Evolutionary conservation across 2,113 vertebrate species (phyloP).

Genomic region (Pholis gunnellus): DNA sequence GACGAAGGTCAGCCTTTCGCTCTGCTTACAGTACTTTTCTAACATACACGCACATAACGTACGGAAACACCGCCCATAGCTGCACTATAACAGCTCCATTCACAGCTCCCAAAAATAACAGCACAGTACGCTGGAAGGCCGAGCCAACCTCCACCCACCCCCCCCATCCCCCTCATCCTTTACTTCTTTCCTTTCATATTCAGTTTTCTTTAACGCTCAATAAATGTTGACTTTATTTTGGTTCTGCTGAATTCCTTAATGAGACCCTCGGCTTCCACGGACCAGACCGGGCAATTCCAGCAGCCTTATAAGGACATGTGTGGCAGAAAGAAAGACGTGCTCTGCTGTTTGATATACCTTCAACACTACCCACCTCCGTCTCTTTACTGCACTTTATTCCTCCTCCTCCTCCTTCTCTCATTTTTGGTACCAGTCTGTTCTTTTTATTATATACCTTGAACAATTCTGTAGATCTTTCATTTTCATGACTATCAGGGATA

Average conservation of each 20-base stretch:
- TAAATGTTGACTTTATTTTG: slow-evolving; percentile 78
- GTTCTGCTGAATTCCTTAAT: slow-evolving; percentile 65
- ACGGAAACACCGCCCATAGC: slow-evolving; percentile 22
- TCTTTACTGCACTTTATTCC: neutral
- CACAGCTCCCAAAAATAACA: slow-evolving; percentile 64
- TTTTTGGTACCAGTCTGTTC: neutral
- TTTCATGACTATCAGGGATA: neutral
- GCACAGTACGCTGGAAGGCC: slow-evolving; percentile 19
- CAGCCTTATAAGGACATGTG: slow-evolving; percentile 28
- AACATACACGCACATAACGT: slow-evolving; percentile 19
- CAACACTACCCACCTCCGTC: neutral
- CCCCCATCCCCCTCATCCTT: slow-evolving; percentile 27
- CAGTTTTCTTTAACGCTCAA: slow-evolving; percentile 64
- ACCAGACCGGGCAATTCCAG: slow-evolving; percentile 4
- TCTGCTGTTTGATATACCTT: neutral
- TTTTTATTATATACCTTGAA: neutral
- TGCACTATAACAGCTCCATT: slow-evolving; percentile 56
- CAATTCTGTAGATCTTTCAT: neutral
- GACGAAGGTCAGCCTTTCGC: slow-evolving; percentile 8
- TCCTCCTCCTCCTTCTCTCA: neutral
- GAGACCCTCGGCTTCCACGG: slow-evolving; percentile 29
- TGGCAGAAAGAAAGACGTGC: slow-evolving; percentile 7
- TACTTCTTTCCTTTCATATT: slow-evolving; percentile 59
- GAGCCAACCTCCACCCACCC: slow-evolving; percentile 14
- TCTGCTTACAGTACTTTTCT: neutral